A percentile compares a stretch with the other conserved stretches of the same genome.
These are phyloP conservation scores for Datnioides undecimradiatus DNA, from an alignment of 2,113 vertebrate species.

Conservation along the genomic window DNA sequence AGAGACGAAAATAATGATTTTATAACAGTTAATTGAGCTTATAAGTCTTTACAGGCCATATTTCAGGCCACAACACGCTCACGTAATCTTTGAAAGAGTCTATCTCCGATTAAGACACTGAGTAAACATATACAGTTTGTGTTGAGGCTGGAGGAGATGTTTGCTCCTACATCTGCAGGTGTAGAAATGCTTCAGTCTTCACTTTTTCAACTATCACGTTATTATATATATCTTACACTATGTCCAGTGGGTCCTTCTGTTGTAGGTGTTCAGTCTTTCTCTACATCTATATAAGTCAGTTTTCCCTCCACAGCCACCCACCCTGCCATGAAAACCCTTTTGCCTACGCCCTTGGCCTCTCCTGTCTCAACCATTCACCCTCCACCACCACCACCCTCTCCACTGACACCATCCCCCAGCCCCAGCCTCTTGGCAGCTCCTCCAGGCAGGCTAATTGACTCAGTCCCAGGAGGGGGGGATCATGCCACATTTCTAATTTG, in stretches of 20 bases:
- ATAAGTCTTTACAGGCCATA: no score
- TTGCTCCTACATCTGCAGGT: neutral
- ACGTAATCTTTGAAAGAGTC: no score
- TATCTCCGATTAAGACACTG: neutral
- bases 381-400: slow-evolving; percentile 32
- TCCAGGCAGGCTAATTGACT: slow-evolving; percentile 82
- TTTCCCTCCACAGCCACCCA: neutral
- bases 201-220: neutral
- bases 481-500: slow-evolving; percentile 81
- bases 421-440: slow-evolving; percentile 72
- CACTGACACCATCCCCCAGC: slow-evolving; percentile 61
- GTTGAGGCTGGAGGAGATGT: neutral
- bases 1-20: no score
- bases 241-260: neutral
- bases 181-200: neutral
- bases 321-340: slow-evolving; percentile 26
- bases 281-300: neutral
- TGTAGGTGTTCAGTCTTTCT: neutral
- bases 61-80: no score
- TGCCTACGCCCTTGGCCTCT: slow-evolving; percentile 53
- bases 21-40: no score
- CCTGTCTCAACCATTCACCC: slow-evolving; percentile 41
- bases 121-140: neutral
- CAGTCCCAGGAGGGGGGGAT: slow-evolving; percentile 77
- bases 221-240: neutral